phyloP scores from a whole-genome alignment of 2,888 invertebrate genomes.

The Ichneumoninae sp. region DNA sequence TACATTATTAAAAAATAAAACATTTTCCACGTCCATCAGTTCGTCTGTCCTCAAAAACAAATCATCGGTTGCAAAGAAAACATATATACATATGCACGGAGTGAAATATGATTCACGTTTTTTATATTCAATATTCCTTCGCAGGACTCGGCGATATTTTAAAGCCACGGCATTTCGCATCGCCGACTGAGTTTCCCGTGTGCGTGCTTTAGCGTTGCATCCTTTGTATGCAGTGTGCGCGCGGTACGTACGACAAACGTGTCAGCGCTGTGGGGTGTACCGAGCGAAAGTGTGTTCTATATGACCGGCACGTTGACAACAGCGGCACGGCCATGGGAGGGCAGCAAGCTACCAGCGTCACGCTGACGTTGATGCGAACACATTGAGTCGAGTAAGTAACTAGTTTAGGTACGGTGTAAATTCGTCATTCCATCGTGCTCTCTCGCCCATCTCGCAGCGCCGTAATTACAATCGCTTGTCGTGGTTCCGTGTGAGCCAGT shows the following conservation, averaged over 20 bases:
- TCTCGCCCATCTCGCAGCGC: conserved; percentile 57
- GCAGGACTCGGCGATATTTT: neutral
- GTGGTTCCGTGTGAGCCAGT: conserved; percentile 66
- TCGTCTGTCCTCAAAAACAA: too few species aligned
- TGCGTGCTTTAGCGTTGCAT: neutral
- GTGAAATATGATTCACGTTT: neutral
- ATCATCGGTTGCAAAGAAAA: neutral
- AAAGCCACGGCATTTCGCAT: neutral
- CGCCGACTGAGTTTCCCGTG: neutral
- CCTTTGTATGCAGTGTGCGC: neutral
- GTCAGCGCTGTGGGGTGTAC: neutral
- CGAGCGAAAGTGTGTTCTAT: neutral
- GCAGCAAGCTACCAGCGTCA: conserved; percentile 14
- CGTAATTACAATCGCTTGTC: conserved; percentile 75
- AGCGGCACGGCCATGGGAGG: neutral
- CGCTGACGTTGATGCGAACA: conserved; percentile 65
- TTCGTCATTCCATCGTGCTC: conserved; percentile 67
- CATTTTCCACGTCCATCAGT: too few species aligned
- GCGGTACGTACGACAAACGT: neutral
- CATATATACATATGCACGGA: neutral
- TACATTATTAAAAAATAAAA: neutral
- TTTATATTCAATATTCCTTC: neutral
- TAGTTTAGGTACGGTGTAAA: conserved; percentile 70
- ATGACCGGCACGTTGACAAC: neutral
- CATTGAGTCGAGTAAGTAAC: conserved; percentile 69